A percentile compares a stretch with the other conserved stretches of the same genome.
Conservation (phyloP, 2,888 invertebrate genomes). For the Mechanitis messenoides region DNA sequence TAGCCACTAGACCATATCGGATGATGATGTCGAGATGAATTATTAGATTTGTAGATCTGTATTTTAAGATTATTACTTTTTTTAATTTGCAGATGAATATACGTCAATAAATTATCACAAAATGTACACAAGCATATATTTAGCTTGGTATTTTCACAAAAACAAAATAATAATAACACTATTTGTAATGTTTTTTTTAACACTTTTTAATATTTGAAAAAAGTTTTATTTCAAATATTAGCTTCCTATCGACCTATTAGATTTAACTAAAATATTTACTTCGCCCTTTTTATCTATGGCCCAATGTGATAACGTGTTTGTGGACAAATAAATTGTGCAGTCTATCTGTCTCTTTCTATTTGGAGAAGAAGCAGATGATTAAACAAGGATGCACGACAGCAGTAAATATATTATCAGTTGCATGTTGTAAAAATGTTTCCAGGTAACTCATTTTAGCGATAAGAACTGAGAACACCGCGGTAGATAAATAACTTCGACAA, state of each 20-base stretch:
- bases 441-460: conserved; percentile 2
- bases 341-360: conserved; percentile 14
- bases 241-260: conserved; percentile 4
- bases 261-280: conserved; percentile 22
- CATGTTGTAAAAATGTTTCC: conserved; percentile 12
- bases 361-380: neutral
- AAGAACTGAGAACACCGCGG: neutral
- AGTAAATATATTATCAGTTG: conserved; percentile 15
- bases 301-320: conserved; percentile 32
- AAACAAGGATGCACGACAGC: conserved; percentile 10
- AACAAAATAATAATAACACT: no score
- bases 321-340: conserved; percentile 27
- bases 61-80: no score
- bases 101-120: no score
- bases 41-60: neutral
- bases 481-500: no score
- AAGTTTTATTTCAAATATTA: no score
- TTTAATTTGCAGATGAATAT: no score
- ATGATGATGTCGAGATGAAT: conserved; percentile 27
- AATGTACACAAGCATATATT: no score
- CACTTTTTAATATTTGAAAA: no score
- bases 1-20: conserved; percentile 81
- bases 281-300: conserved; percentile 32
- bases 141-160: no score
- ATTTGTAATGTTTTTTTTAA: no score